phyloP scores from a whole-genome alignment of 2,113 vertebrate species.

The Ovibos moschatus region DNA sequence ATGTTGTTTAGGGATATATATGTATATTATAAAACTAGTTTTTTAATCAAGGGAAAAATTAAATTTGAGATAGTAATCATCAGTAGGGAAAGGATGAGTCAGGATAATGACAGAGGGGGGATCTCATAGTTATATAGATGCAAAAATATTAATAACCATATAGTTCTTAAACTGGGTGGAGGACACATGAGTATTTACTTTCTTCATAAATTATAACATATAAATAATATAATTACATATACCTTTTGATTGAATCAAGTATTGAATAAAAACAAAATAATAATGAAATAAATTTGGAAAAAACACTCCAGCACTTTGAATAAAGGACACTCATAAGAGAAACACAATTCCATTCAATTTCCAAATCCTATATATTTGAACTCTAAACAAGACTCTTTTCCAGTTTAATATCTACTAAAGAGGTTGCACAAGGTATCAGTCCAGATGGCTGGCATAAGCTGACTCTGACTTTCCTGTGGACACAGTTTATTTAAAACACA shows the following conservation, averaged over 20 bases:
- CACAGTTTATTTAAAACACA: neutral
- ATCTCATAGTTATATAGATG: neutral
- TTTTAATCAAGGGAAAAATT: neutral
- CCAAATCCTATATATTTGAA: neutral
- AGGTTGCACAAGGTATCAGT: neutral
- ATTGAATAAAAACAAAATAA: neutral
- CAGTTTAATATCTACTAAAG: neutral
- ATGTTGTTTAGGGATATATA: neutral
- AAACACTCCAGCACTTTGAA: neutral
- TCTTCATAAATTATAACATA: neutral
- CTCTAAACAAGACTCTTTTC: neutral
- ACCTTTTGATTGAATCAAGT: neutral
- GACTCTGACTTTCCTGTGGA: neutral
- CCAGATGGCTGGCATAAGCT: neutral
- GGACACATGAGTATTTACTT: neutral
- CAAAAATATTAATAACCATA: neutral
- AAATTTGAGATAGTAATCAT: neutral
- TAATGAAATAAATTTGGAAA: neutral
- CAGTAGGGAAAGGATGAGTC: neutral
- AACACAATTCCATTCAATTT: neutral
- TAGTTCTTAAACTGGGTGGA: neutral
- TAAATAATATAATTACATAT: neutral
- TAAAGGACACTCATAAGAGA: neutral
- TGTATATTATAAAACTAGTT: neutral
- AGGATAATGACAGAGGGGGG: neutral